A percentile compares a stretch with the other conserved stretches of the same genome.
phyloP scores from a whole-genome alignment of 2,113 vertebrate species.

The Ophthalmotilapia sp. region DNA sequence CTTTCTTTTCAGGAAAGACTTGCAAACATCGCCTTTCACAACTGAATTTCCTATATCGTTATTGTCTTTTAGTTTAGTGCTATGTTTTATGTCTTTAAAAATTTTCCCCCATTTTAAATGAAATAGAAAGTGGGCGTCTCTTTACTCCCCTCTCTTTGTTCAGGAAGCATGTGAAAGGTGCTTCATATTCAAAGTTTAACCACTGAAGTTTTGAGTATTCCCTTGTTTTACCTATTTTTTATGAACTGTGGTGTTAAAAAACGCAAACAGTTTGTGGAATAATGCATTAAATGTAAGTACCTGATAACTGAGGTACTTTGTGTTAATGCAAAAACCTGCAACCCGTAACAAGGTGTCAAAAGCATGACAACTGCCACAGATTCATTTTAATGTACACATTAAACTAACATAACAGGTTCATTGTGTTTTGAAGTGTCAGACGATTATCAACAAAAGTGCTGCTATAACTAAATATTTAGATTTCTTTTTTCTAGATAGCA shows the following conservation, averaged over 20 bases:
- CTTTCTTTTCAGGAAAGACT: not conserved
- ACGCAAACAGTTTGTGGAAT: not conserved
- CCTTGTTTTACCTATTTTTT: not conserved
- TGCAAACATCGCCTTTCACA: not conserved
- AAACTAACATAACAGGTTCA: not conserved
- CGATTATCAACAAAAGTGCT: not conserved
- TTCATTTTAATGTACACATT: not conserved
- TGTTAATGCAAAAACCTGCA: not conserved
- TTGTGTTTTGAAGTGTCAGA: not conserved
- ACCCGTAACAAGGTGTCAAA: not conserved
- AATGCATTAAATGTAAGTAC: not conserved
- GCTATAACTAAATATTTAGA: not conserved
- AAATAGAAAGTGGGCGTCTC: not conserved
- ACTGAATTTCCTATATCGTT: not conserved
- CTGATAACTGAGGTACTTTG: not conserved
- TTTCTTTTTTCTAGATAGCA: not conserved
- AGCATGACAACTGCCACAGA: not conserved
- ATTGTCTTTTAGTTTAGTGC: not conserved
- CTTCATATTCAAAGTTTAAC: not conserved
- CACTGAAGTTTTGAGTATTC: not conserved
- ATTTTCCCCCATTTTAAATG: fast-evolving
- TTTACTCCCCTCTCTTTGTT: not conserved
- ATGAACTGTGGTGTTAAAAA: not conserved
- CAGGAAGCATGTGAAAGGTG: not conserved
- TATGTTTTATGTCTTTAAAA: not conserved